Conservation (phyloP, 2,113 vertebrate genomes). For the Ramphastos sulfuratus region DNA sequence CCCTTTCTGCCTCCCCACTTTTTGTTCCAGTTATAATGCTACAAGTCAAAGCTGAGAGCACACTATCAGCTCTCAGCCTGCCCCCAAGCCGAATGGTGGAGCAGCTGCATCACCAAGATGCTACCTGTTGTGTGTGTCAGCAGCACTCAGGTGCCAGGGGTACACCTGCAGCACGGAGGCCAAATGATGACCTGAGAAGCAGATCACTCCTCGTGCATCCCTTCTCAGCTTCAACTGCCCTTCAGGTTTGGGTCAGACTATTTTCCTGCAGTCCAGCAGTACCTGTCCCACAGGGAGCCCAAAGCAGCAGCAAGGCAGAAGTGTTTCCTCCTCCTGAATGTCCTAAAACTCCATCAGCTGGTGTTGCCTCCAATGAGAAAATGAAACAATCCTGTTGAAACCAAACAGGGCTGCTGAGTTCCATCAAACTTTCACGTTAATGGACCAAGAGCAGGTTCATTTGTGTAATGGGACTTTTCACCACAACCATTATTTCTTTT, state of each 20-base stretch:
- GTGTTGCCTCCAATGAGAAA: not conserved
- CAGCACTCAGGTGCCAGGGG: not conserved
- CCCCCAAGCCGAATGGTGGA: not conserved
- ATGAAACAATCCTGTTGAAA: not conserved
- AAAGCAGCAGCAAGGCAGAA: not conserved
- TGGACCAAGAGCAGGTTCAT: slow-evolving; percentile 46
- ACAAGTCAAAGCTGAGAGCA: not conserved
- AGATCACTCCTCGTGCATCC: rapidly evolving
- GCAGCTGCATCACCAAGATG: not conserved
- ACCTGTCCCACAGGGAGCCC: not conserved
- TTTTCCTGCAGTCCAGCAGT: not conserved
- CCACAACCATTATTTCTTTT: slow-evolving; percentile 67
- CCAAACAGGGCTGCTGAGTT: not conserved
- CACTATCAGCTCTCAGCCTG: not conserved
- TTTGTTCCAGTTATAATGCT: not conserved
- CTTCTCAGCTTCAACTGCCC: not conserved
- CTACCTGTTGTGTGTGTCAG: not conserved
- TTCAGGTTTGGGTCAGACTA: not conserved
- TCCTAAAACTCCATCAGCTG: not conserved
- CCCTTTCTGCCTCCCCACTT: not conserved
- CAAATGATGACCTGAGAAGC: not conserved
- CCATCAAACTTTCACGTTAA: slow-evolving; percentile 58
- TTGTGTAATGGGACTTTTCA: slow-evolving; percentile 60
- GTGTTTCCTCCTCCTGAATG: not conserved
- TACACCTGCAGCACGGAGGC: not conserved